Percentiles rank a stretch among this genome's conserved stretches.
Evolutionary conservation across 37 sponge, comb jelly and placozoan species (phyloP).

Genomic region (Cladorhizidae sp.): DNA sequence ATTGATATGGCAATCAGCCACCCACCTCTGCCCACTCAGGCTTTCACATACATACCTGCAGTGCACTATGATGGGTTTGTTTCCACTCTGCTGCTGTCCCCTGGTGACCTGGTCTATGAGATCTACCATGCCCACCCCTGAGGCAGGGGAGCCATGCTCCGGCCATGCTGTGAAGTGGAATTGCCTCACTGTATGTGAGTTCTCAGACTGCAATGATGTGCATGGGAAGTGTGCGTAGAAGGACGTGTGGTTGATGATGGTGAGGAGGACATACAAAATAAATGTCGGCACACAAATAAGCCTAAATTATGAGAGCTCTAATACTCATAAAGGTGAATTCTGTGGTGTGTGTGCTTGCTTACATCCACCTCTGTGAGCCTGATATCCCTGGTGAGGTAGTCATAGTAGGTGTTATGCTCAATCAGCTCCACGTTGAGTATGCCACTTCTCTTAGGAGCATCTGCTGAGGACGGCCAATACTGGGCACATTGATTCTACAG

Average conservation of each 20-base stretch:
- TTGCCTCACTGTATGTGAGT: constrained; percentile 59
- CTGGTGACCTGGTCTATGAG: constrained; percentile 75
- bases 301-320: too few species aligned
- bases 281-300: too few species aligned
- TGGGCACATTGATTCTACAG: constrained; percentile 67
- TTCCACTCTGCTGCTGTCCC: constrained; percentile 73
- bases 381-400: constrained; percentile 63
- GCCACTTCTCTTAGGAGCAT: constrained; percentile 15
- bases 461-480: constrained; percentile 70
- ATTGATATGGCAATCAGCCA: too few species aligned
- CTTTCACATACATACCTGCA: too few species aligned
- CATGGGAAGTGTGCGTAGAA: too few species aligned
- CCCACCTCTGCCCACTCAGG: too few species aligned
- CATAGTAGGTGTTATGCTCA: constrained; percentile 21
- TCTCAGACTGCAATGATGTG: constrained; percentile 28
- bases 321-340: too few species aligned
- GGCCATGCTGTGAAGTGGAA: constrained; percentile 88
- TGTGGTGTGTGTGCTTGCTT: too few species aligned
- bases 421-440: constrained; percentile 17
- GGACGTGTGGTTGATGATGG: too few species aligned
- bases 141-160: constrained; percentile 71
- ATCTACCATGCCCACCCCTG: constrained; percentile 76
- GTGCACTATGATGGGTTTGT: constrained; percentile 87
- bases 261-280: too few species aligned
- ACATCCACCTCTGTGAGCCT: constrained; percentile 72